Evolutionary conservation across 2,888 invertebrate genomes (phyloP).

Genomic region (Pandemis heparana): DNA sequence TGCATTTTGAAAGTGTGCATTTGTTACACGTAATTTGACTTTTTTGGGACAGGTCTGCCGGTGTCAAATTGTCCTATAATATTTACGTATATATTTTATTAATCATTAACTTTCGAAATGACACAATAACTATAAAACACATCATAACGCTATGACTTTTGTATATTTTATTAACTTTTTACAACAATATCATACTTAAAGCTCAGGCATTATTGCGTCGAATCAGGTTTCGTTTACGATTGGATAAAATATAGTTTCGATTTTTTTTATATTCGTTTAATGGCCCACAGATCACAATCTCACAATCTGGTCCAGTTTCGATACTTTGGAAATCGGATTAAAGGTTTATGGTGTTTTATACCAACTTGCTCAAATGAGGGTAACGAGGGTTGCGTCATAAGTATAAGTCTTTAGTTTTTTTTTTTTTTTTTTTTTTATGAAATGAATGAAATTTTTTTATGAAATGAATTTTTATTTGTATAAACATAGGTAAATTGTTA

Average conservation of each 20-base stretch:
- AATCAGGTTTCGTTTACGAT: slow-evolving; percentile 24
- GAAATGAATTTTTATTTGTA: too few species aligned
- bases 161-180: slow-evolving; percentile 1
- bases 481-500: too few species aligned
- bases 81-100: slow-evolving; percentile 17
- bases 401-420: not conserved
- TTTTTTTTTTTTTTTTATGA: too few species aligned
- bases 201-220: slow-evolving; percentile 5
- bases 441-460: too few species aligned
- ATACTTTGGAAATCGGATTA: slow-evolving; percentile 29
- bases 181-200: slow-evolving; percentile 17
- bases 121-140: not conserved
- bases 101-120: not conserved
- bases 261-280: slow-evolving; percentile 36
- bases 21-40: too few species aligned
- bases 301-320: slow-evolving; percentile 30
- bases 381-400: slow-evolving; percentile 7
- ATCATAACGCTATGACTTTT: not conserved
- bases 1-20: too few species aligned
- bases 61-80: too few species aligned
- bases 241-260: slow-evolving; percentile 24
- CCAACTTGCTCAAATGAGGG: slow-evolving; percentile 18
- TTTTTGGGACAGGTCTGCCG: too few species aligned
- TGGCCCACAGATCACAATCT: slow-evolving; percentile 28
- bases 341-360: slow-evolving; percentile 34